These are phyloP conservation scores for Philopotamus ludificatus DNA, from an alignment of 1,140 invertebrate genomes.

Conservation along the genomic window DNA sequence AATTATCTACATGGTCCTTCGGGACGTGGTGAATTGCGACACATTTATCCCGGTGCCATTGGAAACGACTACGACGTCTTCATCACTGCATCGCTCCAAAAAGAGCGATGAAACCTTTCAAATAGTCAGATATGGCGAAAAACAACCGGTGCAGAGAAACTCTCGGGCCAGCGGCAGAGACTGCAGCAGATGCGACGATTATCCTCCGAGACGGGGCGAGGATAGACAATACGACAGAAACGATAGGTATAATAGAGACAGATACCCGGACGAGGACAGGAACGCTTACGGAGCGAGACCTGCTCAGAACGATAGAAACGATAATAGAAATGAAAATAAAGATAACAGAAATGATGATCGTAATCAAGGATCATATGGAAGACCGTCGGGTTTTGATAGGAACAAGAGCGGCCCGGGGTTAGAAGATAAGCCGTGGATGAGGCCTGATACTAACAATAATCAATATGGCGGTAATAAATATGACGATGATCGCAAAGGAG, in stretches of 20 bases:
- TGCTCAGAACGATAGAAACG: slow-evolving; percentile 13
- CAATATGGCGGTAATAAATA: slow-evolving; percentile 17
- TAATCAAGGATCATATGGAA: slow-evolving; percentile 33
- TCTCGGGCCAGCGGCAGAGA: slow-evolving; percentile 33
- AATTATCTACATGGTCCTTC: slow-evolving; percentile 10
- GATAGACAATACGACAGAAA: slow-evolving; percentile 28
- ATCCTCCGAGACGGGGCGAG: slow-evolving; percentile 29
- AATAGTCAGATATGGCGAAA: slow-evolving; percentile 27
- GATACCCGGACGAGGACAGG: slow-evolving; percentile 36
- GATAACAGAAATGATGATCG: slow-evolving; percentile 33
- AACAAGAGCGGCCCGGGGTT: slow-evolving; percentile 39
- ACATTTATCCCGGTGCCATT: slow-evolving; percentile 39
- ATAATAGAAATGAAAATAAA: slow-evolving; percentile 31
- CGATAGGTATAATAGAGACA: slow-evolving; percentile 32
- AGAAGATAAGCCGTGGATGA: slow-evolving; percentile 34
- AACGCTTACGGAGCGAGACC: slow-evolving; percentile 28
- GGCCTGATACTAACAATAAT: slow-evolving; percentile 21
- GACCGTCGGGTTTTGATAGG: slow-evolving; percentile 33
- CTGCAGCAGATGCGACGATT: slow-evolving; percentile 37
- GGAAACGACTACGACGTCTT: slow-evolving; percentile 21
- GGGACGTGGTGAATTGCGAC: slow-evolving; percentile 18
- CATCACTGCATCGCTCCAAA: slow-evolving; percentile 25
- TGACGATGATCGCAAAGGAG: slow-evolving; percentile 30
- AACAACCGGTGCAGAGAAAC: slow-evolving; percentile 31
- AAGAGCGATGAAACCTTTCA: slow-evolving; percentile 27